Evolutionary conservation across 2,113 vertebrate genomes (phyloP).

Genomic region (Cryptotis parvus): DNA sequence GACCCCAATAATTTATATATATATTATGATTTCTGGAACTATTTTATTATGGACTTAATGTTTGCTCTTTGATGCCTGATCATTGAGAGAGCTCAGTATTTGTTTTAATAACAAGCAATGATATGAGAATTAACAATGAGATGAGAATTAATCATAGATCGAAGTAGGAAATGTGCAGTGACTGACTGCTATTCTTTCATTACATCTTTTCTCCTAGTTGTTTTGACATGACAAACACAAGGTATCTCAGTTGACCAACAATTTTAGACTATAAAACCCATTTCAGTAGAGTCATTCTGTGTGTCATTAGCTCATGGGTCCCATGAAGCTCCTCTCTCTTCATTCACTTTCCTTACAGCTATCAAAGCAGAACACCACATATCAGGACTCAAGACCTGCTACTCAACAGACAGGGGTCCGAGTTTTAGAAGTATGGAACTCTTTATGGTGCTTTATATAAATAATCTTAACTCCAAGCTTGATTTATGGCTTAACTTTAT

Average conservation of each 20-base stretch:
- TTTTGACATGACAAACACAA: conserved; percentile 54
- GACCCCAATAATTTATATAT: not conserved
- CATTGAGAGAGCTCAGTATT: not conserved
- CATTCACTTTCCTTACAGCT: not conserved
- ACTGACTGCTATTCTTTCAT: conserved; percentile 69
- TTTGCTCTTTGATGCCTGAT: conserved; percentile 33
- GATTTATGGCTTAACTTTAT: not conserved
- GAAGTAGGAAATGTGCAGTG: conserved; percentile 33
- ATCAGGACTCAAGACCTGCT: not conserved
- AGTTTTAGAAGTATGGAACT: too few species aligned
- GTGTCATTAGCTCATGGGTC: not conserved
- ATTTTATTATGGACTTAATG: not conserved
- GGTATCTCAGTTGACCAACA: conserved; percentile 26
- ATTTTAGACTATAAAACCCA: conserved; percentile 18
- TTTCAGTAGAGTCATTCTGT: too few species aligned
- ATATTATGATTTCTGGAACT: not conserved
- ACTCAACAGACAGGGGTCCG: too few species aligned
- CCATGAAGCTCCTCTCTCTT: not conserved
- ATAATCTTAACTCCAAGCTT: too few species aligned
- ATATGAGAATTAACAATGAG: conserved; percentile 57
- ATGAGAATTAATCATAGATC: conserved; percentile 46
- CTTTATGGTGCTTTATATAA: too few species aligned
- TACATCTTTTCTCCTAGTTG: conserved; percentile 4
- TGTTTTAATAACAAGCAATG: not conserved
- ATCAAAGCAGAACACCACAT: not conserved